phyloP scores from a whole-genome alignment of 2,113 vertebrate species.

The Rhabdornis inornatus region DNA sequence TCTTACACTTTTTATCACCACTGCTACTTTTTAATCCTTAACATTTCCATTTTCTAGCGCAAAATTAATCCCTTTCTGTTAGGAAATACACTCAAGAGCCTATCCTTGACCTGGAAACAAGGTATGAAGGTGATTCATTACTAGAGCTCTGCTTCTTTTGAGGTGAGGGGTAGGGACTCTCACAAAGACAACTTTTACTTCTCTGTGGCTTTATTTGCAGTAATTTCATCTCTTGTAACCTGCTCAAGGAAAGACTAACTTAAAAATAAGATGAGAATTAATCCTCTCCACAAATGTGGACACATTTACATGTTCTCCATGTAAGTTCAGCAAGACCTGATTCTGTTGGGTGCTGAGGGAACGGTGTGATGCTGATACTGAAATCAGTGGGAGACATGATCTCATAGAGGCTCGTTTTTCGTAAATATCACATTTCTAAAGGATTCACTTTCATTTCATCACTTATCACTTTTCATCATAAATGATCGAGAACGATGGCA shows the following conservation, averaged over 20 bases:
- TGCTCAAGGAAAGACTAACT: background rate
- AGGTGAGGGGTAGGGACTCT: background rate
- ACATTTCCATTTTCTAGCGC: background rate
- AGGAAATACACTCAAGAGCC: background rate
- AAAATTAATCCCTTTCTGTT: no score
- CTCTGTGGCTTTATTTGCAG: background rate
- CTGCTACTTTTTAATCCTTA: background rate
- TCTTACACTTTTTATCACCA: background rate
- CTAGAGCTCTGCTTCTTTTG: background rate
- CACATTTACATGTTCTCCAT: background rate
- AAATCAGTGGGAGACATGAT: background rate
- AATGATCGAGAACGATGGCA: background rate
- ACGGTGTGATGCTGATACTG: background rate
- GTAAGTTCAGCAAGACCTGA: background rate
- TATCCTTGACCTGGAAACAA: background rate
- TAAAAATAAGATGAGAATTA: background rate
- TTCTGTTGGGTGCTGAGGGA: background rate
- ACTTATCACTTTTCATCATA: background rate
- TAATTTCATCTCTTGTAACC: background rate
- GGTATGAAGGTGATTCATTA: background rate
- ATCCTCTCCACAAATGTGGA: background rate
- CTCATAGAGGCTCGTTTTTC: background rate
- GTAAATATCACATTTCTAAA: background rate
- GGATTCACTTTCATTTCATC: background rate
- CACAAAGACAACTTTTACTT: background rate